A percentile compares a stretch with the other conserved stretches of the same genome.
phyloP scores from a whole-genome alignment of 2,797 vertebrate genomes.

The Cossypha polioptera region DNA sequence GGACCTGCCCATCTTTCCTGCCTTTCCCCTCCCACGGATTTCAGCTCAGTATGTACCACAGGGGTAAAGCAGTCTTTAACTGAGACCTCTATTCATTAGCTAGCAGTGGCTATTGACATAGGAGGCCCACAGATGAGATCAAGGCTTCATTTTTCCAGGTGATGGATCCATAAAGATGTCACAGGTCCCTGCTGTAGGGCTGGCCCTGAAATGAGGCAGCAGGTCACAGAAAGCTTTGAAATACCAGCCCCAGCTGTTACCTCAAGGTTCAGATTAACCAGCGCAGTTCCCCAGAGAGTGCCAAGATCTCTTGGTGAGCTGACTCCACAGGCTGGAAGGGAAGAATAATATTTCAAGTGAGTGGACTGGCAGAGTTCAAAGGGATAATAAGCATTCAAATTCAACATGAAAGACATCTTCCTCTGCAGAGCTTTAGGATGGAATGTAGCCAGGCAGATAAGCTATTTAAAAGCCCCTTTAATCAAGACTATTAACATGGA shows the following conservation, averaged over 20 bases:
- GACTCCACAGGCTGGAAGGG: neutral
- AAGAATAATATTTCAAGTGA: slow-evolving; percentile 36
- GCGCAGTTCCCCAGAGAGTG: neutral
- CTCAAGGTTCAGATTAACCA: neutral
- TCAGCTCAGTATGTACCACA: neutral
- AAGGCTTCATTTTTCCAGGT: neutral
- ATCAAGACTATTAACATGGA: slow-evolving; percentile 41
- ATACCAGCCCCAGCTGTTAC: neutral
- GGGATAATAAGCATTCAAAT: slow-evolving; percentile 45
- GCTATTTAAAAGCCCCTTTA: slow-evolving; percentile 40
- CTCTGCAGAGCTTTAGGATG: neutral
- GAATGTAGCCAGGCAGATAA: slow-evolving; percentile 9
- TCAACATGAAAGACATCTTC: slow-evolving; percentile 41
- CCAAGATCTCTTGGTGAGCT: neutral
- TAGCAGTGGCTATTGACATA: neutral
- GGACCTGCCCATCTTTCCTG: neutral
- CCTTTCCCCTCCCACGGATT: neutral
- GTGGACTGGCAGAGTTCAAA: slow-evolving; percentile 45
- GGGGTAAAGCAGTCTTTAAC: neutral
- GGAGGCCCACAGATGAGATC: neutral
- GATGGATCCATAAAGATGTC: neutral
- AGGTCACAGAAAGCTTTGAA: neutral
- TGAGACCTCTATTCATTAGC: neutral
- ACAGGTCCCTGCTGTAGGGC: neutral
- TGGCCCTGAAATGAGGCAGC: neutral